phyloP scores from a whole-genome alignment of 2,113 vertebrate genomes.

The Pipa parva region DNA sequence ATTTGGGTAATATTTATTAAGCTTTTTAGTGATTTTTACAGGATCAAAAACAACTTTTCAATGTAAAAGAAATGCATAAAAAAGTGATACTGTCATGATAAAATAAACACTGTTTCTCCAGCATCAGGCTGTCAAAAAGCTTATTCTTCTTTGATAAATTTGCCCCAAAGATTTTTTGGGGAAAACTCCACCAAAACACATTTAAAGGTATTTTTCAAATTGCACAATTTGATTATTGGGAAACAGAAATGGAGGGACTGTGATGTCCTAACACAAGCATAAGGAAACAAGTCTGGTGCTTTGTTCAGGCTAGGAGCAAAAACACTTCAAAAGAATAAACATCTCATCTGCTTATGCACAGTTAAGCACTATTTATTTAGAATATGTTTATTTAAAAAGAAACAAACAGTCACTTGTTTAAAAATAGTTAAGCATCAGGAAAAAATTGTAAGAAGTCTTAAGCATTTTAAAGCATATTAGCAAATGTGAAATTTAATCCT shows the following conservation, averaged over 20 bases:
- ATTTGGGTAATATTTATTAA: too few species aligned
- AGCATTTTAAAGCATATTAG: too few species aligned
- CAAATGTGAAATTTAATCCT: too few species aligned
- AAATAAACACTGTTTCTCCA: too few species aligned
- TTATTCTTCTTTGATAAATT: too few species aligned
- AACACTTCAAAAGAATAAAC: slow-evolving; percentile 24
- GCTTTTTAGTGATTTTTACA: too few species aligned
- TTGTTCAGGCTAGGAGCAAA: not conserved
- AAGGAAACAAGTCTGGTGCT: not conserved
- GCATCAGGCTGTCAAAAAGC: too few species aligned
- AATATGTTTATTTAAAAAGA: slow-evolving; percentile 36
- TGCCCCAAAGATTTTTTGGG: too few species aligned
- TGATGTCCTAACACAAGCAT: not conserved
- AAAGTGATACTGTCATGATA: too few species aligned
- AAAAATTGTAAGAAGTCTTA: not conserved
- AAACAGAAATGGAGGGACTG: slow-evolving; percentile 6
- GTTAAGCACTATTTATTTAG: slow-evolving; percentile 31
- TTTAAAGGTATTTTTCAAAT: not conserved
- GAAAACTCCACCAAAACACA: too few species aligned
- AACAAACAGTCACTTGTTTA: slow-evolving; percentile 23
- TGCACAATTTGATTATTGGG: not conserved
- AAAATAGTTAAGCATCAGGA: slow-evolving; percentile 17
- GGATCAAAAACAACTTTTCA: too few species aligned
- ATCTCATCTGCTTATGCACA: slow-evolving; percentile 28
- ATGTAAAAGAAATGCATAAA: too few species aligned